A percentile compares a stretch with the other conserved stretches of the same genome.
These are phyloP conservation scores for Drosophila tsacasi DNA, from an alignment of 1,140 invertebrate species.

Conservation along the genomic window DNA sequence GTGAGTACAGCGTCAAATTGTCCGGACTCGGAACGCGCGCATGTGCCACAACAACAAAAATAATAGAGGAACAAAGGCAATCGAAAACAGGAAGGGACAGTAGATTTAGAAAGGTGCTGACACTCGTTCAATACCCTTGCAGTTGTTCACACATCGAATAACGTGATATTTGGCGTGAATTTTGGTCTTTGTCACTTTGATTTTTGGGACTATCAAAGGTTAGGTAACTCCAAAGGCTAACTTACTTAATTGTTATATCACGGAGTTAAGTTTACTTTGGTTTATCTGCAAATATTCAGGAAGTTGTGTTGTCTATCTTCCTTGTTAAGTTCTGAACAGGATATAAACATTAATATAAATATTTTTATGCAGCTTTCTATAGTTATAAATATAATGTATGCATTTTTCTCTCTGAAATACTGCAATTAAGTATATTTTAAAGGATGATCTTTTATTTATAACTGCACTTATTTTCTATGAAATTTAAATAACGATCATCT, in stretches of 20 bases:
- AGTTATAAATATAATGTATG: not conserved
- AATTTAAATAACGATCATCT: not conserved
- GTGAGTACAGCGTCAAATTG: constrained; percentile 70
- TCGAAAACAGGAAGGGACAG: constrained; percentile 34
- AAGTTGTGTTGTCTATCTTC: not conserved
- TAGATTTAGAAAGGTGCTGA: constrained; percentile 8
- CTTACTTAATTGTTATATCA: not conserved
- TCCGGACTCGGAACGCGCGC: constrained; percentile 62
- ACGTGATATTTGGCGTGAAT: constrained; percentile 11
- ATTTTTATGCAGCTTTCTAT: too few relatives aligned
- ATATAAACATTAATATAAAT: too few relatives aligned
- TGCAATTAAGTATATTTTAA: not conserved
- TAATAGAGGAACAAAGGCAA: constrained; percentile 40
- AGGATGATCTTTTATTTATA: not conserved
- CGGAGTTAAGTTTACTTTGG: not conserved
- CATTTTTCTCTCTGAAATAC: not conserved
- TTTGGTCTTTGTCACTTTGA: not conserved
- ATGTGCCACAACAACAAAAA: constrained; percentile 48
- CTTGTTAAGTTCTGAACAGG: not conserved
- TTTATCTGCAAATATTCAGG: not conserved
- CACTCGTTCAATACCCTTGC: constrained; percentile 20
- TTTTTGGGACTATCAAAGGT: not conserved
- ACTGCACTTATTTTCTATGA: not conserved
- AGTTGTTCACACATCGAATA: not conserved
- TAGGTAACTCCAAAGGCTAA: not conserved